These are phyloP conservation scores for Napeogenes inachia DNA, from an alignment of 2,888 invertebrate genomes.

Conservation along the genomic window DNA sequence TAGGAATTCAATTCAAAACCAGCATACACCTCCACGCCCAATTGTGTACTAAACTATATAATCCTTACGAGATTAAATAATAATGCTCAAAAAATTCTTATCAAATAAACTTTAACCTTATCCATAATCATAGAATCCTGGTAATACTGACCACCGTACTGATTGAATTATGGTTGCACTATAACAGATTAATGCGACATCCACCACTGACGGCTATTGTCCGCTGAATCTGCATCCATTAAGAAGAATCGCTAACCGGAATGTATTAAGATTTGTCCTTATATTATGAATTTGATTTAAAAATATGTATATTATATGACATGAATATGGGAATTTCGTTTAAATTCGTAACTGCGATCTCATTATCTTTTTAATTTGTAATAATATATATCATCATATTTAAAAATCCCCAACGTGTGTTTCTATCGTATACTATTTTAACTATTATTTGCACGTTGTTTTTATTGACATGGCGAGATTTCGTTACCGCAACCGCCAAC, in stretches of 20 bases:
- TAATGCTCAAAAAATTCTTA: background rate
- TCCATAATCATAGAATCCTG: constrained; percentile 34
- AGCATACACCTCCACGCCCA: too few relatives aligned
- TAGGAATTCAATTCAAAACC: background rate
- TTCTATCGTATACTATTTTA: too few relatives aligned
- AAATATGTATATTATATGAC: constrained; percentile 7
- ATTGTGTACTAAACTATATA: too few relatives aligned
- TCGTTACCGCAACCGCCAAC: background rate
- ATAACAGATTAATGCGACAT: constrained; percentile 76
- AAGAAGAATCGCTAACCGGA: constrained; percentile 44
- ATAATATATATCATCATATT: too few relatives aligned
- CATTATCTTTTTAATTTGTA: too few relatives aligned
- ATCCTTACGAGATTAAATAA: background rate
- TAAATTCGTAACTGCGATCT: too few relatives aligned
- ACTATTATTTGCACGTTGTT: background rate
- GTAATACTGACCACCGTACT: constrained; percentile 55
- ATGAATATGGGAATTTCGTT: too few relatives aligned
- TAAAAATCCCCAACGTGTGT: too few relatives aligned
- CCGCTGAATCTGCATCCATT: constrained; percentile 68
- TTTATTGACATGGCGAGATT: background rate
- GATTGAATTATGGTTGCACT: constrained; percentile 76
- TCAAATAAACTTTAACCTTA: constrained; percentile 31
- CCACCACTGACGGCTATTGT: constrained; percentile 73
- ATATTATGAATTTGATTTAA: constrained; percentile 14
- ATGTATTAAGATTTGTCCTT: constrained; percentile 37